These are phyloP conservation scores for Entomobrya multifasciata DNA, from an alignment of 2,888 invertebrate genomes.

Conservation along the genomic window DNA sequence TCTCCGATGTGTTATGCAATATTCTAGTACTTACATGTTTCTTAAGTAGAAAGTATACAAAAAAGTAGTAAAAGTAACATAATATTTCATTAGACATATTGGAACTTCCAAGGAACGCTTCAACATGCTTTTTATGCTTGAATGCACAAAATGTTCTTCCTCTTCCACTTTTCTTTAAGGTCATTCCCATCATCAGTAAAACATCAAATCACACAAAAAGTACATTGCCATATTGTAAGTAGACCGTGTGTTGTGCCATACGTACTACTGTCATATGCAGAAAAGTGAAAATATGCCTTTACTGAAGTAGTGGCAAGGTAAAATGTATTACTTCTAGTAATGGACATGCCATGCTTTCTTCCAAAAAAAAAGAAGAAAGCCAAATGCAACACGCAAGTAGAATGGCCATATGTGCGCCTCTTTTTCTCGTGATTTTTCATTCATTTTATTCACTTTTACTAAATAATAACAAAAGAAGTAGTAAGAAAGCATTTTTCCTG, in stretches of 20 bases:
- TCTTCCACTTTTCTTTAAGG: constrained; percentile 12
- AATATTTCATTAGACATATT: constrained; percentile 22
- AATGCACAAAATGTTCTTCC: constrained; percentile 23
- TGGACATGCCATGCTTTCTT: no score
- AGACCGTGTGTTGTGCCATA: no score
- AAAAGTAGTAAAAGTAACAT: neutral
- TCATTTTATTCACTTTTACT: constrained; percentile 55
- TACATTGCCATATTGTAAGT: neutral
- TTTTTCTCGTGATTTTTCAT: constrained; percentile 43
- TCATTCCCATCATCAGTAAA: constrained; percentile 24
- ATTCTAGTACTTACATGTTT: neutral
- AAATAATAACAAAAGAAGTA: neutral
- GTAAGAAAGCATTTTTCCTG: constrained; percentile 27
- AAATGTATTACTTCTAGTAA: neutral
- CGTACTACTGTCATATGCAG: neutral
- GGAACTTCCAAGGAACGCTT: neutral
- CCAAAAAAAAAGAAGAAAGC: neutral
- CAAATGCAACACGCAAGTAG: constrained; percentile 2
- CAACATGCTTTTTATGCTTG: neutral
- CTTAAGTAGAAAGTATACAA: neutral
- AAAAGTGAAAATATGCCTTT: no score
- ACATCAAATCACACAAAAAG: no score
- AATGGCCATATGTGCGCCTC: neutral
- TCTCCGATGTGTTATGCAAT: constrained; percentile 15
- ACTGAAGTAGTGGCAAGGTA: constrained; percentile 29